phyloP scores from a whole-genome alignment of 1,140 invertebrate genomes.

The Galleria mellonella region DNA sequence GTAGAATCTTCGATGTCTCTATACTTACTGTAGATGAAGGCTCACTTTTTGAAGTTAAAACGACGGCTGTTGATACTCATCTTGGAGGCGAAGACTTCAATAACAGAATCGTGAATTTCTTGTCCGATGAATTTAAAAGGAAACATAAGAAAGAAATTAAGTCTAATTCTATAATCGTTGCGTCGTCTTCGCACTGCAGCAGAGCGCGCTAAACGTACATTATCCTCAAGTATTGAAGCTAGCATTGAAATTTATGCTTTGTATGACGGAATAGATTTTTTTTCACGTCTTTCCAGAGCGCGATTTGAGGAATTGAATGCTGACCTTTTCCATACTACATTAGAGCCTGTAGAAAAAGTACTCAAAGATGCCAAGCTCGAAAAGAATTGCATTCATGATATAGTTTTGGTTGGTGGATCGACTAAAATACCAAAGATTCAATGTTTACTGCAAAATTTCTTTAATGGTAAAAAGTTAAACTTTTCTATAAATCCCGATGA shows the following conservation, averaged over 20 bases:
- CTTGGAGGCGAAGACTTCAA: conserved; percentile 92
- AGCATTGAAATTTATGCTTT: conserved; percentile 72
- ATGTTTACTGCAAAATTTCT: conserved; percentile 65
- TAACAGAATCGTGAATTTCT: conserved; percentile 86
- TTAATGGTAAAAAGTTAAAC: conserved; percentile 65
- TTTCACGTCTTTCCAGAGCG: conserved; percentile 64
- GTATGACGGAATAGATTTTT: conserved; percentile 70
- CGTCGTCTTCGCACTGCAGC: conserved; percentile 78
- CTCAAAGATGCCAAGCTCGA: conserved; percentile 81
- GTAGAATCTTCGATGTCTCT: conserved; percentile 88
- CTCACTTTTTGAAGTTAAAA: conserved; percentile 84
- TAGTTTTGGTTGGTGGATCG: conserved; percentile 83
- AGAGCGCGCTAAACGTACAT: conserved; percentile 73
- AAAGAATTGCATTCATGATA: conserved; percentile 79
- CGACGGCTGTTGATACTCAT: conserved; percentile 85
- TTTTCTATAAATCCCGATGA: conserved; percentile 75
- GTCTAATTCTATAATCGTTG: conserved; percentile 56
- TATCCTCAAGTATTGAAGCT: conserved; percentile 72
- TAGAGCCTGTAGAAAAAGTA: conserved; percentile 76
- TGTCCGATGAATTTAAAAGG: conserved; percentile 76
- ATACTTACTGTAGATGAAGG: conserved; percentile 90
- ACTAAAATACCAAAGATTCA: conserved; percentile 78
- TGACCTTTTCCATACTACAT: conserved; percentile 69
- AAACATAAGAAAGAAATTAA: conserved; percentile 72
- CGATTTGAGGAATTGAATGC: conserved; percentile 72